A percentile compares a stretch with the other conserved stretches of the same genome.
Evolutionary conservation across 2,797 vertebrate species (phyloP).

Genomic region (Parauchenoglanis punctatus): DNA sequence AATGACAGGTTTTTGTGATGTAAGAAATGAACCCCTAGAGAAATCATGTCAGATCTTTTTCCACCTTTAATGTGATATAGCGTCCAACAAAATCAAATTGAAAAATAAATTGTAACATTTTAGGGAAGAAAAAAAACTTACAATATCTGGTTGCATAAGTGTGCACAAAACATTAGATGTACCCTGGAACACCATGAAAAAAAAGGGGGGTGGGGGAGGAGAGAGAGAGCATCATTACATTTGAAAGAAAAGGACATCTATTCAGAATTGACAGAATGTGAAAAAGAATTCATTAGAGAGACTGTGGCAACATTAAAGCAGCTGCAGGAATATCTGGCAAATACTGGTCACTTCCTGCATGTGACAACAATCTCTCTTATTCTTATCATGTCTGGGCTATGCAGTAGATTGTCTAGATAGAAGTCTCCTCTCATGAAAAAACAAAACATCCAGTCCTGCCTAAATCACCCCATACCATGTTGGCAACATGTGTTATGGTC

Average conservation of each 20-base stretch:
- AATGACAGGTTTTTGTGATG: background rate
- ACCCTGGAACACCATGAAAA: background rate
- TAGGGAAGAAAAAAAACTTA: background rate
- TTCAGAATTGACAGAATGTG: background rate
- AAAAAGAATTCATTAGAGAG: background rate
- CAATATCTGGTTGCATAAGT: background rate
- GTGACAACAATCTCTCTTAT: background rate
- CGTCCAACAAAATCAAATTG: background rate
- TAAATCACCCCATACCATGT: background rate
- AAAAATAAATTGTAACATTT: background rate
- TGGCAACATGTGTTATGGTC: background rate
- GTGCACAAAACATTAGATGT: slow-evolving; percentile 7
- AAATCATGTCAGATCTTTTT: background rate
- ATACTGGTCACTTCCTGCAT: background rate
- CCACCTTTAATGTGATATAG: background rate
- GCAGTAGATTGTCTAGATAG: background rate
- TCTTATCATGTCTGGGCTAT: background rate
- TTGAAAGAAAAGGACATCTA: background rate
- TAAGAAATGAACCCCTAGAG: background rate
- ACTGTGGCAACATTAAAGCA: background rate
- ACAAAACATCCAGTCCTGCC: background rate
- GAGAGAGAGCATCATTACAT: background rate
- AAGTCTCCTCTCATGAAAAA: background rate
- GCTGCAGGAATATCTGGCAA: background rate
- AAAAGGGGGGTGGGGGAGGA: too few species aligned